Conservation (phyloP, 2,888 invertebrate species). For the Caenorhabditis sinica region DNA sequence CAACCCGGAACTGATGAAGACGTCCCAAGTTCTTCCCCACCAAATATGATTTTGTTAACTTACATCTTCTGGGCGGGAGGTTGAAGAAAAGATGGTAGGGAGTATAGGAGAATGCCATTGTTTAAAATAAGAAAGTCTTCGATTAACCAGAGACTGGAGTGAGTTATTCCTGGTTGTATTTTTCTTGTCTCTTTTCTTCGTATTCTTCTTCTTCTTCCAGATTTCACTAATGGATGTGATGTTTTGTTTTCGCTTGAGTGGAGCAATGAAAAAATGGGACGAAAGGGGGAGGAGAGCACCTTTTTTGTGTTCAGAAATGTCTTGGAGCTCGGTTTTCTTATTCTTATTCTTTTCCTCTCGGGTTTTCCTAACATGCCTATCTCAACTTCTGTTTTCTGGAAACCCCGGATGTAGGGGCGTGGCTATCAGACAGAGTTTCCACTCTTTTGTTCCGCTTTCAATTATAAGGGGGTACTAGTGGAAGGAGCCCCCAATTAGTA, state of each 20-base stretch:
- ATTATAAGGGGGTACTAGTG: neutral
- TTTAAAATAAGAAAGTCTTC: constrained; percentile 29
- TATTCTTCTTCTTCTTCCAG: constrained; percentile 17
- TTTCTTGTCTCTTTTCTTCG: constrained; percentile 1
- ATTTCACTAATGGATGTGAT: constrained; percentile 56
- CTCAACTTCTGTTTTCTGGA: constrained; percentile 28
- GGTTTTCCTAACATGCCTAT: neutral
- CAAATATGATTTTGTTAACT: constrained; percentile 21
- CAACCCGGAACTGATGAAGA: constrained; percentile 1
- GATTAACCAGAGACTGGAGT: constrained; percentile 17
- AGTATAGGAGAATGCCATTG: constrained; percentile 61
- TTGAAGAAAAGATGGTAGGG: constrained; percentile 63
- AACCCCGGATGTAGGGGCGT: constrained; percentile 19
- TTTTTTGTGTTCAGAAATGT: constrained; percentile 49
- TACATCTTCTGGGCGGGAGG: constrained; percentile 59
- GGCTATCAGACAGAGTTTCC: constrained; percentile 8
- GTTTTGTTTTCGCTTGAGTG: constrained; percentile 52
- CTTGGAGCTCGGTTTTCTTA: constrained; percentile 5
- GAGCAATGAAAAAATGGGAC: constrained; percentile 6
- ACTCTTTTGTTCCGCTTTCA: neutral
- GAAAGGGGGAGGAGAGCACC: constrained; percentile 32
- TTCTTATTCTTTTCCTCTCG: constrained; percentile 16
- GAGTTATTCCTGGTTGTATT: constrained; percentile 19
- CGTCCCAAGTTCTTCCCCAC: neutral
- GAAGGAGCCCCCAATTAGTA: constrained; percentile 51